These are phyloP conservation scores for Sminthurides aquaticus DNA, from an alignment of 2,888 invertebrate species.

Conservation along the genomic window DNA sequence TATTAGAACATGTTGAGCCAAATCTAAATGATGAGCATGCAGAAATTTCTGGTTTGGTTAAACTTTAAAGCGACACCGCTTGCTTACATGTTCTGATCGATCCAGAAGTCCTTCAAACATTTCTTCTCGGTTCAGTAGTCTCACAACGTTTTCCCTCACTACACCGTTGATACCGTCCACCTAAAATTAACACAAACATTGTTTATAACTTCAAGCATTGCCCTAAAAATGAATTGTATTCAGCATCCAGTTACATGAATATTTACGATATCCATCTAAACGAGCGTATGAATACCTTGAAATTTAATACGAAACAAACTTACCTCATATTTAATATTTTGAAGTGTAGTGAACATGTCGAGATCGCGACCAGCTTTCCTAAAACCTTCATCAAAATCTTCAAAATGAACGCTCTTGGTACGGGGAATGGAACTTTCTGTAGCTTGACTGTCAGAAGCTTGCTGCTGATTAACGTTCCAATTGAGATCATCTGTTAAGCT, in stretches of 20 bases:
- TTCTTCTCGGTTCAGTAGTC: slow-evolving; percentile 37
- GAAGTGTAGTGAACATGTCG: not conserved
- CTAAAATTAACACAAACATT: slow-evolving; percentile 19
- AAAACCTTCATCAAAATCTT: not conserved
- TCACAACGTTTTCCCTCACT: slow-evolving; percentile 38
- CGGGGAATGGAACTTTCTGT: not conserved
- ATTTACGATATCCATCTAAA: too few relatives aligned
- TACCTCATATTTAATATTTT: not conserved
- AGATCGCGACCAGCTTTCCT: not conserved
- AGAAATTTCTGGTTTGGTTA: too few relatives aligned
- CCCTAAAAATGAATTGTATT: too few relatives aligned
- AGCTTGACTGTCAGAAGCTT: not conserved
- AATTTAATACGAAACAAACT: not conserved
- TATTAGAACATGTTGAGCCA: too few relatives aligned
- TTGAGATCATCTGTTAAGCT: not conserved
- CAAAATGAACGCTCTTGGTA: not conserved
- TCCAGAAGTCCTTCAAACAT: slow-evolving; percentile 35
- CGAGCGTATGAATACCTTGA: too few relatives aligned
- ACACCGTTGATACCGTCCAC: slow-evolving; percentile 37
- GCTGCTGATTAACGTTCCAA: not conserved
- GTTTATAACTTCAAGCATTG: not conserved
- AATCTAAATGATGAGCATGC: too few relatives aligned
- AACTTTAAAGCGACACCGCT: too few relatives aligned
- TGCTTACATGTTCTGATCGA: slow-evolving; percentile 37
- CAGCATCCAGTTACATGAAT: too few relatives aligned